Conservation (phyloP, 2,888 invertebrate species). For the Macroteleia sp. region DNA sequence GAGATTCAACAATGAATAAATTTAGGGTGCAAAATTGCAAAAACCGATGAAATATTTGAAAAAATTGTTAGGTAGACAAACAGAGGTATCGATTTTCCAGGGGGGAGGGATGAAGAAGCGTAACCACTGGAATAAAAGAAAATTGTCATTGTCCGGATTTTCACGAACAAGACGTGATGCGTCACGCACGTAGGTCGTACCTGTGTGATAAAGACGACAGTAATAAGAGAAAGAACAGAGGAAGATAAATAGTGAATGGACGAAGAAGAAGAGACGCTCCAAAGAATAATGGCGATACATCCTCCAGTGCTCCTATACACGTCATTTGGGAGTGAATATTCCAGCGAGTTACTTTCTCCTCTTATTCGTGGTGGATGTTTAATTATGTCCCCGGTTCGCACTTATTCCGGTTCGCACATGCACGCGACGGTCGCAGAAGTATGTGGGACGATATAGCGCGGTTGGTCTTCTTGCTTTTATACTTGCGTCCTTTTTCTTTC, state of each 20-base stretch:
- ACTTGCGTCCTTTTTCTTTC: constrained; percentile 56
- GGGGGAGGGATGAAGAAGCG: no score
- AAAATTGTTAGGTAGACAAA: no score
- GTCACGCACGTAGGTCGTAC: constrained; percentile 37
- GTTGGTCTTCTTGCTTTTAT: constrained; percentile 64
- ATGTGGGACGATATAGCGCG: constrained; percentile 73
- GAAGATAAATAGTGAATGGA: not conserved
- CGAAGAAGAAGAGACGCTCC: constrained; percentile 5
- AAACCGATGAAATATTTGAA: constrained; percentile 44
- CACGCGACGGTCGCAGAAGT: constrained; percentile 71
- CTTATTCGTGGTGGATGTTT: constrained; percentile 54
- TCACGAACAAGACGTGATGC: constrained; percentile 15
- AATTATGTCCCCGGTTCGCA: constrained; percentile 64
- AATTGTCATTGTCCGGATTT: not conserved
- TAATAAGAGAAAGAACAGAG: not conserved
- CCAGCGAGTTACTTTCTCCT: constrained; percentile 49
- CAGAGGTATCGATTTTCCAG: no score
- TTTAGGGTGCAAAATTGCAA: no score
- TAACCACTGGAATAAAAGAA: no score
- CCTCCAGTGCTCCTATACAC: constrained; percentile 29
- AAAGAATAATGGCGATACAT: constrained; percentile 48
- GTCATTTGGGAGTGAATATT: constrained; percentile 43
- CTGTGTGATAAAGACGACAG: constrained; percentile 10
- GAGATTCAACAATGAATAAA: constrained; percentile 3
- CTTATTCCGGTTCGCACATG: constrained; percentile 60